Evolutionary conservation across 2,797 vertebrate genomes (phyloP).

Genomic region (Hydrophis major): DNA sequence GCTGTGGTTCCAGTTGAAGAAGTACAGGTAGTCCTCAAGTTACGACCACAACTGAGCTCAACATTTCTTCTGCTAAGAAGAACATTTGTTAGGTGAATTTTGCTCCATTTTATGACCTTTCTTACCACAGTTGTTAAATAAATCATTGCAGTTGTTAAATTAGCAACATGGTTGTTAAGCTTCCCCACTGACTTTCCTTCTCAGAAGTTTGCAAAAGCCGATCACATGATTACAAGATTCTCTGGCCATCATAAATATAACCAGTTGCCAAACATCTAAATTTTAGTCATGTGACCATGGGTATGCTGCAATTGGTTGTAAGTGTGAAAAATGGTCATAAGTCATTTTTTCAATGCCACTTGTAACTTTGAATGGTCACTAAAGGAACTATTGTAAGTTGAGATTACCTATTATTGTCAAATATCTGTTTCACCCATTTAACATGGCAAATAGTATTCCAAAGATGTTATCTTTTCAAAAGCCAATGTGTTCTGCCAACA

Average conservation of each 20-base stretch:
- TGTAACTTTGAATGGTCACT: background rate
- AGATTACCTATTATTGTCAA: background rate
- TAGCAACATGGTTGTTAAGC: background rate
- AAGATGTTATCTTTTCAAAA: background rate
- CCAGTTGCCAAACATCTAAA: background rate
- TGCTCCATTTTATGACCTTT: background rate
- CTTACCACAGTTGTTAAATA: background rate
- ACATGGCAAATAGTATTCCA: background rate
- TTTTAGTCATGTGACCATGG: background rate
- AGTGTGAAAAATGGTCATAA: background rate
- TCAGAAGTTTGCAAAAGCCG: background rate
- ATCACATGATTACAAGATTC: no score
- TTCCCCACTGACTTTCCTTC: background rate
- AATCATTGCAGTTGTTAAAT: background rate
- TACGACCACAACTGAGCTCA: background rate
- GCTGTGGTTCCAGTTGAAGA: background rate
- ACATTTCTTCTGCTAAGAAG: background rate
- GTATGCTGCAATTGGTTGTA: background rate
- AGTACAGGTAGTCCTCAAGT: background rate
- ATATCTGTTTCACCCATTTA: background rate
- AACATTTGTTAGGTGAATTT: background rate
- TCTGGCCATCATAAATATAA: background rate
- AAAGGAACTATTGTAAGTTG: background rate
- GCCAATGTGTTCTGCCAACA: background rate
- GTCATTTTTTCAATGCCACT: background rate